Percentiles rank a stretch among this genome's conserved stretches.
Conservation (phyloP, 2,888 invertebrate species). For the Psylliodes chrysocephalus region DNA sequence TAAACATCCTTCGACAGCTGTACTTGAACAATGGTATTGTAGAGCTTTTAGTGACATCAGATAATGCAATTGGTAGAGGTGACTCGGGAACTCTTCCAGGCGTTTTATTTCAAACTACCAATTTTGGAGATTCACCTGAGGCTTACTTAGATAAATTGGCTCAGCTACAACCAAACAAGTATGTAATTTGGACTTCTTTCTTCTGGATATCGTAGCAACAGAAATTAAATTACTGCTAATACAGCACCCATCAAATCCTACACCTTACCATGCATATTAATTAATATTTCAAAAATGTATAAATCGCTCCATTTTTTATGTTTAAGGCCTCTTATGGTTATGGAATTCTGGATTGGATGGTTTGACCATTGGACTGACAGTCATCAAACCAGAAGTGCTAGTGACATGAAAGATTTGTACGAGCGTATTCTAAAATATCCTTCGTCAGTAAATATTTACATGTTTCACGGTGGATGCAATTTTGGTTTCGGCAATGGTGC, state of each 20-base stretch:
- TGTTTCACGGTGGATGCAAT: constrained; percentile 91
- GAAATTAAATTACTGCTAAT: no score
- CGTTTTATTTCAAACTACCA: constrained; percentile 39
- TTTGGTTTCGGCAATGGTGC: constrained; percentile 71
- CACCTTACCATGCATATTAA: no score
- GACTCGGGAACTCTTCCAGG: constrained; percentile 18
- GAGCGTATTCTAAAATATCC: constrained; percentile 53
- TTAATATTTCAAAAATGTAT: no score
- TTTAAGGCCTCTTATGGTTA: constrained; percentile 66
- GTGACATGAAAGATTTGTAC: constrained; percentile 46
- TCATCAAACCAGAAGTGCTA: constrained; percentile 49
- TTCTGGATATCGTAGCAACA: no score
- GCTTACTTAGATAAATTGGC: constrained; percentile 38
- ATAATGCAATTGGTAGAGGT: constrained; percentile 11
- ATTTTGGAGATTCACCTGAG: constrained; percentile 40
- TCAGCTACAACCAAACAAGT: constrained; percentile 41
- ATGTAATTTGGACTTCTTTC: constrained; percentile 3
- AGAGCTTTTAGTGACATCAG: constrained; percentile 67
- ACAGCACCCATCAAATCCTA: no score
- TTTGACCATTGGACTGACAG: constrained; percentile 68
- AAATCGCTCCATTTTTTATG: not conserved
- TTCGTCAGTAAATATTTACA: constrained; percentile 81
- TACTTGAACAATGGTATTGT: constrained; percentile 59
- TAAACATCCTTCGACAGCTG: constrained; percentile 61
- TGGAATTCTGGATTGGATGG: constrained; percentile 73